These are phyloP conservation scores for Phortica okadai DNA, from an alignment of 2,888 invertebrate genomes.

Conservation along the genomic window DNA sequence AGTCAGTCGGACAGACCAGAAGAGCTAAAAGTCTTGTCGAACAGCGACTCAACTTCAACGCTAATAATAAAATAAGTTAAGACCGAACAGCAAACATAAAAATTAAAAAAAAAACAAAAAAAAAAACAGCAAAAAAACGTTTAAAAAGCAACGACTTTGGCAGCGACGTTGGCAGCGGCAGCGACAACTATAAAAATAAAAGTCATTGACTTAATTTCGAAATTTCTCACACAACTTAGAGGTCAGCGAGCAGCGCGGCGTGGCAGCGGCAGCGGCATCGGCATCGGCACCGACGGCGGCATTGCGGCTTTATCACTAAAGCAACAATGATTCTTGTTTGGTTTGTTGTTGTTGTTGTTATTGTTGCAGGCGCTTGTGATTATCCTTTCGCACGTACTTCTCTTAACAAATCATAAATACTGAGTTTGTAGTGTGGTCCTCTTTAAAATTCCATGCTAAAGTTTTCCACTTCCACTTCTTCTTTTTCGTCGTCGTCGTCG, in stretches of 20 bases:
- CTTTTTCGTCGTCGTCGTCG: neutral
- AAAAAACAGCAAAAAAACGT: neutral
- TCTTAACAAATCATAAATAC: constrained; percentile 71
- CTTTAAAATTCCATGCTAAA: constrained; percentile 53
- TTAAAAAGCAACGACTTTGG: neutral
- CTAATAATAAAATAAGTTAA: neutral
- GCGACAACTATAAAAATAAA: constrained; percentile 59
- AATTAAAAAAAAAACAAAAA: neutral
- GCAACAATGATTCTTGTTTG: constrained; percentile 18
- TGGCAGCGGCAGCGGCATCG: neutral
- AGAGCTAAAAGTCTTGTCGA: neutral
- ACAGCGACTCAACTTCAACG: neutral
- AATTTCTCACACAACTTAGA: constrained; percentile 56
- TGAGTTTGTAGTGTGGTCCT: constrained; percentile 18
- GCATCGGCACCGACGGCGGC: constrained; percentile 16
- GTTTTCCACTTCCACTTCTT: constrained; percentile 56
- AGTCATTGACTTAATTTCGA: constrained; percentile 71
- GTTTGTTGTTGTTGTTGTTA: constrained; percentile 18
- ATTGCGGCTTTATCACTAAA: neutral
- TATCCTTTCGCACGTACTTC: constrained; percentile 74
- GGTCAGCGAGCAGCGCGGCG: neutral
- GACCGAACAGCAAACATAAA: neutral
- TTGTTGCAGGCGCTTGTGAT: constrained; percentile 65
- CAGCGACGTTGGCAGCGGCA: neutral
- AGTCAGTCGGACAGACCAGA: neutral